phyloP scores from a whole-genome alignment of 2,888 invertebrate species.

The Idaea aversata region DNA sequence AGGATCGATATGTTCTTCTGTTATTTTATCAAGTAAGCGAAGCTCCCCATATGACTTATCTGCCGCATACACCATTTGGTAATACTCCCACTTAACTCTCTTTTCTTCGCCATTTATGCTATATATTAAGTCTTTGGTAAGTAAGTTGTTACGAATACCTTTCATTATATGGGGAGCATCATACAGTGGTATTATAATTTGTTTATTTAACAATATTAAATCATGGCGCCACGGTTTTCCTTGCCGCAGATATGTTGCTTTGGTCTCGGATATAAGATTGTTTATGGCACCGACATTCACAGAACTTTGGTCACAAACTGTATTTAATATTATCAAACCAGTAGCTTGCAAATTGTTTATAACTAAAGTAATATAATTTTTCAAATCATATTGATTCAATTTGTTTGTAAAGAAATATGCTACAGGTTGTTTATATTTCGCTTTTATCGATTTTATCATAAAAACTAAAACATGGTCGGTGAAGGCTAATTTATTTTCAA shows the following conservation, averaged over 20 bases:
- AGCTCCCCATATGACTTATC: conserved; percentile 31
- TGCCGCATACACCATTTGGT: conserved; percentile 24
- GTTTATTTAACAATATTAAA: conserved; percentile 14
- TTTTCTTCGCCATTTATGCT: conserved; percentile 21
- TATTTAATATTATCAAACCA: conserved; percentile 21
- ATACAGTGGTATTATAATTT: conserved; percentile 29
- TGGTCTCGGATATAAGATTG: conserved; percentile 24
- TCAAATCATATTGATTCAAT: conserved; percentile 16
- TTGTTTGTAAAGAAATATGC: conserved; percentile 21
- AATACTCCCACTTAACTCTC: conserved; percentile 29
- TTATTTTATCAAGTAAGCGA: conserved; percentile 26
- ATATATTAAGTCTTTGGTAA: conserved; percentile 29
- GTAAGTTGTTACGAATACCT: conserved; percentile 30
- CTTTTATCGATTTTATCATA: conserved; percentile 8
- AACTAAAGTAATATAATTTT: conserved; percentile 19
- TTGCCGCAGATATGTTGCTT: conserved; percentile 14
- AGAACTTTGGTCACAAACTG: conserved; percentile 33
- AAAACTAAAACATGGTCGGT: conserved; percentile 9
- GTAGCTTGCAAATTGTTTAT: conserved; percentile 13
- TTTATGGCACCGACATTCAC: conserved; percentile 30
- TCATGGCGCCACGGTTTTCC: conserved; percentile 24
- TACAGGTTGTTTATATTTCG: conserved; percentile 8
- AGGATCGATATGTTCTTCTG: conserved; percentile 30
- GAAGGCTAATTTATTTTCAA: not conserved
- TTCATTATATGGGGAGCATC: conserved; percentile 34